Evolutionary conservation across 1,140 invertebrate genomes (phyloP).

Genomic region (Piezodorus guildinii): DNA sequence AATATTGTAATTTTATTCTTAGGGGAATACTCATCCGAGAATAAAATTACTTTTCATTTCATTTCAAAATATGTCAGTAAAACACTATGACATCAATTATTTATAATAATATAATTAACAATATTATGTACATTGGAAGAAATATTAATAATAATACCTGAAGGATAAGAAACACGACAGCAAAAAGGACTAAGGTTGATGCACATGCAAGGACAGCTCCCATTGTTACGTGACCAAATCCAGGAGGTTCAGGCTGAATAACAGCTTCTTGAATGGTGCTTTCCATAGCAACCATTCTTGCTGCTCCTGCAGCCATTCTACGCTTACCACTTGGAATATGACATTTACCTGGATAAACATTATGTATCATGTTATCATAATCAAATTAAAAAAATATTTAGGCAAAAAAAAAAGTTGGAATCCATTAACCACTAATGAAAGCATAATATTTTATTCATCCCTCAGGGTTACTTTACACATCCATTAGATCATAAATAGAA

Average conservation of each 20-base stretch:
- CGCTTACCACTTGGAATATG: slow-evolving; percentile 56
- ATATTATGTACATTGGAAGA: no score
- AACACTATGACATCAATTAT: no score
- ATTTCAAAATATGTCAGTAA: no score
- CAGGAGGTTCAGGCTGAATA: slow-evolving; percentile 38
- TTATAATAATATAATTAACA: not conserved
- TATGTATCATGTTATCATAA: not conserved
- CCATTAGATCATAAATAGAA: not conserved
- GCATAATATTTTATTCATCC: not conserved
- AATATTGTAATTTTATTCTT: no score
- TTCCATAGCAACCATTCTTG: slow-evolving; percentile 31
- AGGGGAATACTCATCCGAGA: no score
- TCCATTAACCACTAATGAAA: not conserved
- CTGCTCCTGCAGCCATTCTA: slow-evolving; percentile 41
- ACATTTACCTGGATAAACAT: slow-evolving; percentile 29
- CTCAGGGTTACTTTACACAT: no score
- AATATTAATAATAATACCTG: slow-evolving; percentile 39
- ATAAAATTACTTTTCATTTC: no score
- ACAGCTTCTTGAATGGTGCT: slow-evolving; percentile 37
- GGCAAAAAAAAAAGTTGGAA: no score
- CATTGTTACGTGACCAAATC: slow-evolving; percentile 30
- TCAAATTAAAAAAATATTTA: not conserved
- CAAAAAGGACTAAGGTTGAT: slow-evolving; percentile 50
- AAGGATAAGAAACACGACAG: slow-evolving; percentile 50
- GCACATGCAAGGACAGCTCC: slow-evolving; percentile 49